These are phyloP conservation scores for Haliclona indistincta DNA, from an alignment of 37 sponge, comb jelly and placozoan species.

Conservation along the genomic window DNA sequence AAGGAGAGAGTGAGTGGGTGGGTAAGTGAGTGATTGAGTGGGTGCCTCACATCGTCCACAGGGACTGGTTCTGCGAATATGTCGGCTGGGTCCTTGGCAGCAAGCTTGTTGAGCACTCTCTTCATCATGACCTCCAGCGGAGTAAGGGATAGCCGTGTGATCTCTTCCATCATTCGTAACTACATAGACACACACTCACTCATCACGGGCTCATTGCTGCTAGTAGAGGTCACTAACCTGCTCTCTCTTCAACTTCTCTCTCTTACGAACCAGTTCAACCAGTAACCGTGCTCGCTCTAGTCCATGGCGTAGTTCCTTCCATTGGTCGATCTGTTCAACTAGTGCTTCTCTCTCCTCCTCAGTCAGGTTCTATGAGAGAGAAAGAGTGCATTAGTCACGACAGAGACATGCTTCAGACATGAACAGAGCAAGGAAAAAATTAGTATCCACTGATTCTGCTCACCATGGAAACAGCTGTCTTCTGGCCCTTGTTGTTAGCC, in stretches of 20 bases:
- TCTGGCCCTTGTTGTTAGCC: conserved; percentile 63
- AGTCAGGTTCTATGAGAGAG: conserved; percentile 58
- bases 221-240: conserved; percentile 42
- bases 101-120: conserved; percentile 62
- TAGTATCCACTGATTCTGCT: neutral
- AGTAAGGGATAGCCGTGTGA: conserved; percentile 60
- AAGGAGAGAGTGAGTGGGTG: neutral
- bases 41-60: conserved; percentile 77
- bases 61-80: conserved; percentile 95
- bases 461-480: conserved; percentile 28
- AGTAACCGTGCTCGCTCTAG: conserved; percentile 92
- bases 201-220: neutral
- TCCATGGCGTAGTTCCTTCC: conserved; percentile 87
- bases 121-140: conserved; percentile 76
- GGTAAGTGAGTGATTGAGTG: neutral
- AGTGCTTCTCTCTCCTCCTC: conserved; percentile 81
- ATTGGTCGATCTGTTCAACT: conserved; percentile 81
- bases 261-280: conserved; percentile 87
- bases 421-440: neutral
- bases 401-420: neutral
- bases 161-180: conserved; percentile 67
- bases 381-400: neutral
- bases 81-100: conserved; percentile 78
- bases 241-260: conserved; percentile 95
- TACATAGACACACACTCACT: conserved; percentile 8